Base-by-base conservation (phyloP, 2,113 vertebrate species). In the Myocastor coypus region DNA sequence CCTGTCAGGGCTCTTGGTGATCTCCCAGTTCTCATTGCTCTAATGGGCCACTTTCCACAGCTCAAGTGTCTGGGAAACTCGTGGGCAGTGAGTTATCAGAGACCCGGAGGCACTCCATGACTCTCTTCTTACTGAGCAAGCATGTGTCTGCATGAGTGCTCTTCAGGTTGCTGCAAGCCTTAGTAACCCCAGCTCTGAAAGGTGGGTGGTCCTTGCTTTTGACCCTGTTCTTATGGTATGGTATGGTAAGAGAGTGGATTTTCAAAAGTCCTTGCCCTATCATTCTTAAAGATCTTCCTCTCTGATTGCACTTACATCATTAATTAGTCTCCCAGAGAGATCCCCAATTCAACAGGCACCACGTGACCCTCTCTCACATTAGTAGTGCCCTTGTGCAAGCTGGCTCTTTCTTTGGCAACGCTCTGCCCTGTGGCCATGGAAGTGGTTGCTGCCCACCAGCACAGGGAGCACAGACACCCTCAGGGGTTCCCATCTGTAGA, bases 401-500 rank as follows among this genome's bases (percentile, higher is more conserved):
- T 26, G 13, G 5, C 8, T 16, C 32, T 14, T 5, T 66, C 28
- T 17, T 92, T 19, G n/a, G 26, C 83, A 32, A 42, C 96, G 28
- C 1, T 30, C 1, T 7, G 57, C 19, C 32, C 4, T 22, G 13
- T 19, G 24, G 8, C 24, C 5, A 0, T 28, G 17, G 82, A 61
- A 24, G 28, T 13, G 2, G 37, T 10, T 26, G 3, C 37, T 32
- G 7, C 5, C 26, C 32, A 22, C 9, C 28, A 8, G 10, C 3
- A 12, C 10, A 32, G 28, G 1, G 1, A 0, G 0, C 2, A 0
- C 16, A 24, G 86, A 34, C 26, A 19, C n/a, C 55, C n/a, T 46
- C 66, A 26, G 71, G 17, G 16, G 2, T 3, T 3, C 13, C 22
- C 24, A 50, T 37, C 28, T 16, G 26, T 2, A n/a, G 22, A 50